phyloP scores from a whole-genome alignment of 2,888 invertebrate species.

The Caenorhabditis sp. region DNA sequence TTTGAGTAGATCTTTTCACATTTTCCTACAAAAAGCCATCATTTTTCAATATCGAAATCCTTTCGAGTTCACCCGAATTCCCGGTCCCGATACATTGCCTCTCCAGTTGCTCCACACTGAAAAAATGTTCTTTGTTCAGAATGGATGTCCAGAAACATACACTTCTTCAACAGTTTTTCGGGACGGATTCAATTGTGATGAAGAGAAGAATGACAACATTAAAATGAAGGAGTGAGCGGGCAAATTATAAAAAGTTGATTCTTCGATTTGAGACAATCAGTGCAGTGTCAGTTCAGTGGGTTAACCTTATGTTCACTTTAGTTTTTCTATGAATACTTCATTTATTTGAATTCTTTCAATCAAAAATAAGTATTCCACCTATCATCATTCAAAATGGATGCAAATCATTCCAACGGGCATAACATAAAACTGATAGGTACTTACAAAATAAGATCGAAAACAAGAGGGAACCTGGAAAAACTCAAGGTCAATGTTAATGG shows the following conservation, averaged over 20 bases:
- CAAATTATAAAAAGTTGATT: not conserved
- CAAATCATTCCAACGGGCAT: not conserved
- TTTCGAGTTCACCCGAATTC: not conserved
- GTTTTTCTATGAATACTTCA: no score
- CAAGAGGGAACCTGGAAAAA: no score
- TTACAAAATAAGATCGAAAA: no score
- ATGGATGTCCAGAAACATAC: no score
- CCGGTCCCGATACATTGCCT: conserved; percentile 8
- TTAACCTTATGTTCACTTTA: not conserved
- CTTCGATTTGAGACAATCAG: not conserved
- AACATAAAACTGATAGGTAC: no score
- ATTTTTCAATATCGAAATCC: not conserved
- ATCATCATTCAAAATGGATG: not conserved
- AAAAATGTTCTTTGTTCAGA: no score
- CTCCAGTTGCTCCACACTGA: conserved; percentile 7
- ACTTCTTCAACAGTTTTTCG: not conserved
- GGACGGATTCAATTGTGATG: not conserved
- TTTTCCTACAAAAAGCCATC: not conserved
- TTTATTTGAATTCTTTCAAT: not conserved
- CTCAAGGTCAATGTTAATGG: no score
- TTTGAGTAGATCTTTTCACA: conserved; percentile 12
- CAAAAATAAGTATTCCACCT: not conserved
- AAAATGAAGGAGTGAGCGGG: not conserved
- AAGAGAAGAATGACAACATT: not conserved
- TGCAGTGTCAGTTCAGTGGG: not conserved